Evolutionary conservation across 35 echinoderm and acorn worm species (phyloP).

Genomic region (Strongylocentrotus purpuratus): DNA sequence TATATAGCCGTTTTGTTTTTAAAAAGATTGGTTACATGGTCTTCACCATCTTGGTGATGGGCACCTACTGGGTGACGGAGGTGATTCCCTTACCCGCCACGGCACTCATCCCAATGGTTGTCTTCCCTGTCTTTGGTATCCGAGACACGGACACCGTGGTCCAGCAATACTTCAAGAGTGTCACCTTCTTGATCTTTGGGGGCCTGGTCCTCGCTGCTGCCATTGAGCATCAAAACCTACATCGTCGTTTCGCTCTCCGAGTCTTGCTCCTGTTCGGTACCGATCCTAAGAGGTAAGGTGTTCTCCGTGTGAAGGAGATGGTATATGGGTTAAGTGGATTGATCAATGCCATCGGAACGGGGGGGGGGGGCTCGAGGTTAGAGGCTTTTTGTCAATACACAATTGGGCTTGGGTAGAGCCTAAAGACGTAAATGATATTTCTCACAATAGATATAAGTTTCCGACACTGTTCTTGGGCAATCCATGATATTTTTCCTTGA

Average conservation of each 20-base stretch:
- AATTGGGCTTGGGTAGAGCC: no score
- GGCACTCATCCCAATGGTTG: conserved; percentile 30
- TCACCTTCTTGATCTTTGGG: neutral
- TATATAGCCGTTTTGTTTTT: neutral
- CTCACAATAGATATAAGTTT: no score
- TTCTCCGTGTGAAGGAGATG: no score
- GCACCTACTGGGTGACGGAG: conserved; percentile 46
- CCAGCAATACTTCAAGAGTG: neutral
- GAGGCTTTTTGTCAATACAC: no score
- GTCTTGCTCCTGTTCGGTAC: conserved; percentile 27
- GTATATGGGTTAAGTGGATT: neutral
- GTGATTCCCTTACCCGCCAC: conserved; percentile 39
- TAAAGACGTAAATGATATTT: no score
- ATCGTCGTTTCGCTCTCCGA: conserved; percentile 28
- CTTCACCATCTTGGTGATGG: conserved; percentile 38
- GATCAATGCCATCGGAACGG: no score
- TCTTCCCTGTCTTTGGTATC: conserved; percentile 42
- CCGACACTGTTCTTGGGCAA: no score
- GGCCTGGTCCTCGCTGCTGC: conserved; percentile 35
- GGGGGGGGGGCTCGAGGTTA: no score
- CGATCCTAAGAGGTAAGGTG: neutral
- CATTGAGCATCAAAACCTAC: conserved; percentile 42
- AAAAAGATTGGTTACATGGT: neutral
- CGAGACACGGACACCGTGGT: neutral
- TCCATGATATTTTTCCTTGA: no score